These are phyloP conservation scores for Zeus faber DNA, from an alignment of 2,113 vertebrate genomes.

Conservation along the genomic window DNA sequence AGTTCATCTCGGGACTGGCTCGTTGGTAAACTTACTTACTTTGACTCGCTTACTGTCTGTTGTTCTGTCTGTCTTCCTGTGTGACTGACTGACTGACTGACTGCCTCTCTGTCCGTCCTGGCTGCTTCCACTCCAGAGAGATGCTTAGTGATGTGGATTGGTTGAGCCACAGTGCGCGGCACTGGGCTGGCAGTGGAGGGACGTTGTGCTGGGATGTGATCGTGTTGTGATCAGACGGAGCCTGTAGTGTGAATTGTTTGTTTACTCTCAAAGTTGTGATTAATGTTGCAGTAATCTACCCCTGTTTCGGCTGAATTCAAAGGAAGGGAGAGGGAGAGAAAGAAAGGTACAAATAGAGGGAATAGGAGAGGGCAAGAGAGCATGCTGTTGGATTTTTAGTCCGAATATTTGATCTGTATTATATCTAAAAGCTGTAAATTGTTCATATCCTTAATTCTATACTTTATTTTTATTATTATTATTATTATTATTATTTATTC, in stretches of 20 bases:
- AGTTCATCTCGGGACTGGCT: too few relatives aligned
- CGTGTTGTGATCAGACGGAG: constrained; percentile 19
- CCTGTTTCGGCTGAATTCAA: constrained; percentile 24
- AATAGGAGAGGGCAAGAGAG: neutral
- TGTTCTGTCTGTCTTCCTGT: neutral
- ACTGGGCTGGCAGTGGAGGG: neutral
- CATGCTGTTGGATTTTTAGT: too few relatives aligned
- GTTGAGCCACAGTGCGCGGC: too few relatives aligned
- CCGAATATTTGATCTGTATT: too few relatives aligned
- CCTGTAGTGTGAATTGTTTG: constrained; percentile 41
- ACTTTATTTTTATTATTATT: too few relatives aligned
- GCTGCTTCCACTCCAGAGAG: neutral
- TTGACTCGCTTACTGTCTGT: too few relatives aligned
- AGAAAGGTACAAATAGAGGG: neutral
- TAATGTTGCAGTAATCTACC: constrained; percentile 43
- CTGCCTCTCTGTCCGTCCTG: neutral
- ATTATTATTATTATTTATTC: too few relatives aligned
- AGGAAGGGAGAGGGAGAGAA: neutral
- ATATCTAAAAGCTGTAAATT: too few relatives aligned
- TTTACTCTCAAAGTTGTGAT: constrained; percentile 42
- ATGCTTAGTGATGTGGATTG: neutral
- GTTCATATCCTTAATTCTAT: too few relatives aligned
- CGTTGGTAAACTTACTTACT: too few relatives aligned
- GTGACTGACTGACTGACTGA: neutral
- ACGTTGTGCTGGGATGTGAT: neutral